These are phyloP conservation scores for Athene noctua DNA, from an alignment of 2,113 vertebrate genomes.

Conservation along the genomic window DNA sequence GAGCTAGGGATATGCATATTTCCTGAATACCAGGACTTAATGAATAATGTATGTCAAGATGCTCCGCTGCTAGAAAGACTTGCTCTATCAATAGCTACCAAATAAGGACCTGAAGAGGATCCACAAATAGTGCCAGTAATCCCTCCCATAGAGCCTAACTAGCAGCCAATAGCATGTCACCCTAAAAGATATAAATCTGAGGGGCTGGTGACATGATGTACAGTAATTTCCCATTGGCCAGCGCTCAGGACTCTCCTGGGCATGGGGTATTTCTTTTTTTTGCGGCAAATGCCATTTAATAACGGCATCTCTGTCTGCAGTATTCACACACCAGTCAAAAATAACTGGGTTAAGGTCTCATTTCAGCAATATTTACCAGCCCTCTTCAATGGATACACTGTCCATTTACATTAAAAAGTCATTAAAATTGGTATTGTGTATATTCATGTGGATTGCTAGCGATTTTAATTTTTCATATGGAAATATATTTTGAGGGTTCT, in stretches of 20 bases:
- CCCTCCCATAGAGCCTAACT: constrained; percentile 70
- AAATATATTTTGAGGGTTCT: neutral
- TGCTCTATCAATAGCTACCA: constrained; percentile 84
- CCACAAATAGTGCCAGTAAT: constrained; percentile 73
- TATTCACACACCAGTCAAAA: constrained; percentile 15
- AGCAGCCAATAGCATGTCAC: constrained; percentile 77
- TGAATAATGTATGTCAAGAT: constrained; percentile 90
- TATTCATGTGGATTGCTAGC: neutral
- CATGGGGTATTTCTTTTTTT: neutral
- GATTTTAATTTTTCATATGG: neutral
- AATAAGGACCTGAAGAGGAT: constrained; percentile 84
- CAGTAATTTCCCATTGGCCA: constrained; percentile 75
- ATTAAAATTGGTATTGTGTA: neutral
- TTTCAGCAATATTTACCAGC: neutral
- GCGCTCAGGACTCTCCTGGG: constrained; percentile 62
- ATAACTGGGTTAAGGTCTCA: constrained; percentile 27
- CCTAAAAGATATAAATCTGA: constrained; percentile 24
- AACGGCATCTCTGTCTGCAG: constrained; percentile 58
- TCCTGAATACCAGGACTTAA: constrained; percentile 73
- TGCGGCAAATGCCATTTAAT: constrained; percentile 62
- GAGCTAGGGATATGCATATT: constrained; percentile 79
- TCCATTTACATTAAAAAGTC: neutral
- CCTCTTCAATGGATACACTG: neutral
- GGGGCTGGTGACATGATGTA: constrained; percentile 32
- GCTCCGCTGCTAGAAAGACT: constrained; percentile 80